These are phyloP conservation scores for Toxotes lorentzi DNA, from an alignment of 2,797 vertebrate genomes.

Conservation along the genomic window DNA sequence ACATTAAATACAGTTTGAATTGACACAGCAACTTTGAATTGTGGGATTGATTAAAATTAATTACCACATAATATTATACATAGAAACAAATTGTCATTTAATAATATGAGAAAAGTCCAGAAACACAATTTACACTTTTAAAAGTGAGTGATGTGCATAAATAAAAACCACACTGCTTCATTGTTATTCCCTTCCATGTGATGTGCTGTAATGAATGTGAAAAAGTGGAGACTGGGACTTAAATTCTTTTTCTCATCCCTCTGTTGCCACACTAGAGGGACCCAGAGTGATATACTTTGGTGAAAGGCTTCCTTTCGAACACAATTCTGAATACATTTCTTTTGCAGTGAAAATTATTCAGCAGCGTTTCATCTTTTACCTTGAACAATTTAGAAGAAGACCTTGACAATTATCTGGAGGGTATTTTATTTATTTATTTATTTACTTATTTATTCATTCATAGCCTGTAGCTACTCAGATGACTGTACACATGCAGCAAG, in stretches of 20 bases:
- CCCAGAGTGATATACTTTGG: constrained; percentile 58
- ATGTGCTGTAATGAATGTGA: neutral
- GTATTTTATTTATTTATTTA: neutral
- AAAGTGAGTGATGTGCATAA: neutral
- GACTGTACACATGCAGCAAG: constrained; percentile 11
- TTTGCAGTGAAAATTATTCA: constrained; percentile 11
- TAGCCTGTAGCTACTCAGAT: constrained; percentile 28
- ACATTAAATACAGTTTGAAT: neutral
- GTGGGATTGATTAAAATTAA: neutral
- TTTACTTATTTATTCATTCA: neutral
- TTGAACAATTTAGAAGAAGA: constrained; percentile 18
- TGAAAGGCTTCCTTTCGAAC: constrained; percentile 8
- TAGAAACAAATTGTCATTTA: neutral
- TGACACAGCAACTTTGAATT: neutral
- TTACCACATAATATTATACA: neutral
- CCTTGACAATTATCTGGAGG: neutral
- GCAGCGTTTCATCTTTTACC: constrained; percentile 26
- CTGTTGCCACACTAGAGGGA: constrained; percentile 76
- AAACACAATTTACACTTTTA: neutral
- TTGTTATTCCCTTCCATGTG: neutral
- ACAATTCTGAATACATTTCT: neutral
- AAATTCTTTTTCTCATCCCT: constrained; percentile 22
- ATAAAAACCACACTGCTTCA: neutral
- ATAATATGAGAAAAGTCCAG: neutral
- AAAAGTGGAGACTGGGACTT: neutral